Percentiles rank a stretch among this genome's conserved stretches.
These are phyloP conservation scores for Felis chaus DNA, from an alignment of 2,113 vertebrate genomes.

Conservation along the genomic window DNA sequence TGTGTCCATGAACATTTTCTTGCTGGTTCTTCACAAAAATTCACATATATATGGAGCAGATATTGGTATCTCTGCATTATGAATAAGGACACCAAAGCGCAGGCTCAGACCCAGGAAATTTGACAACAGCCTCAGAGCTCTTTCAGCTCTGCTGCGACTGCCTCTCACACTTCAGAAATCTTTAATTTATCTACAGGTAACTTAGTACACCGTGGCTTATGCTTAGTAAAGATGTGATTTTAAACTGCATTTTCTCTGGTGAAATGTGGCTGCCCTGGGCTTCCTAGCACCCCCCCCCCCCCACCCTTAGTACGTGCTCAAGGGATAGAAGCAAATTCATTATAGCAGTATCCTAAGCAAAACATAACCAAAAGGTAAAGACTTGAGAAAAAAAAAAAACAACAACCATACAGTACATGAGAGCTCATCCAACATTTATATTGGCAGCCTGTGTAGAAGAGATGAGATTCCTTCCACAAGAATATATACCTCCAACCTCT, in stretches of 20 bases:
- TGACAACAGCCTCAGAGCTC: background rate
- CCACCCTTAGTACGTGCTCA: background rate
- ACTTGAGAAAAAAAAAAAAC: slow-evolving; percentile 1
- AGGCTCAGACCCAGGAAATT: background rate
- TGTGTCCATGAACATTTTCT: background rate
- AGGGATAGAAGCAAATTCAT: background rate
- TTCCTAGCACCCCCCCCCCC: background rate
- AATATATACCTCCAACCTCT: background rate
- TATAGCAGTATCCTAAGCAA: background rate
- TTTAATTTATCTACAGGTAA: background rate
- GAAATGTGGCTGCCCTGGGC: background rate
- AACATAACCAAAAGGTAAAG: background rate
- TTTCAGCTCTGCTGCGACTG: background rate
- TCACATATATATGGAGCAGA: background rate
- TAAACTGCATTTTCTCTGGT: background rate
- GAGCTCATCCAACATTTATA: background rate
- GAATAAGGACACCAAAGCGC: background rate
- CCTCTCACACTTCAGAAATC: background rate
- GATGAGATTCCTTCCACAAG: background rate
- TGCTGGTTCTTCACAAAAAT: background rate
- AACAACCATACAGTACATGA: background rate
- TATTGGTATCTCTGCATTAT: background rate
- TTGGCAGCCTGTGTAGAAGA: background rate
- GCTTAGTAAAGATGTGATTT: background rate
- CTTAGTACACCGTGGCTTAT: background rate